Evolutionary conservation across 2,888 invertebrate species (phyloP), one percentile per base, ranked within the genome.

Genomic region (Coelopa pilipes): DNA sequence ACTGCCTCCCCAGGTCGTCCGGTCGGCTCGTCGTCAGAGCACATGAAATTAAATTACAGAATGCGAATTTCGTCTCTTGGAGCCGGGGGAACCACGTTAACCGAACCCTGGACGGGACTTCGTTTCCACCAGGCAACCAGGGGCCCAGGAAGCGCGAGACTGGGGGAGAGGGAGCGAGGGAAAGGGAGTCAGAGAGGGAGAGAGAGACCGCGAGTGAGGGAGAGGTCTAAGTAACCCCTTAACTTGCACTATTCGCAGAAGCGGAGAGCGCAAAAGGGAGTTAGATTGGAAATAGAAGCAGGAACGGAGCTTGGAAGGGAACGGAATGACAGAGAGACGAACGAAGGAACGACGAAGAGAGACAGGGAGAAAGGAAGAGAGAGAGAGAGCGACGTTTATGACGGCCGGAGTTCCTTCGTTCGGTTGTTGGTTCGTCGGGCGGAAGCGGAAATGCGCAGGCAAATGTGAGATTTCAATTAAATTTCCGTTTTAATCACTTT

Each of bases 391-490:
- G 34, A 4, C 34, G 34, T 34, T 34, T 34, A 34, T 34, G 34
- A 34, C 34, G 34, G 34, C 34, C 34, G 7, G 7, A 34, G 34
- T 34, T 34, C 34, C 4, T 34, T 34, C 34, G 34, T n/a, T n/a
- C n/a, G n/a, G n/a, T n/a, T n/a, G n/a, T n/a, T n/a, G n/a, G n/a
- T n/a, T n/a, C n/a, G 19, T 59, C 45, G n/a, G 60, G 4, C 49
- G 70, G 78, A 80, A 78, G 80, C 76, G 78, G 79, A 81, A 82
- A 81, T 80, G 82, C 83, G 81, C 79, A 80, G 78, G 77, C 79
- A 82, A 84, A 80, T 80, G 80, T 78, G 80, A 79, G 80, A 80
- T 83, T 84, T 82, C 84, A 84, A 84, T 83, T 83, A 83, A 83
- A 83, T 79, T 81, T 80, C 77, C 76, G 79, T 81, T 84, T 84